Conservation (phyloP, 2,888 invertebrate species). For the Trilocha varians region DNA sequence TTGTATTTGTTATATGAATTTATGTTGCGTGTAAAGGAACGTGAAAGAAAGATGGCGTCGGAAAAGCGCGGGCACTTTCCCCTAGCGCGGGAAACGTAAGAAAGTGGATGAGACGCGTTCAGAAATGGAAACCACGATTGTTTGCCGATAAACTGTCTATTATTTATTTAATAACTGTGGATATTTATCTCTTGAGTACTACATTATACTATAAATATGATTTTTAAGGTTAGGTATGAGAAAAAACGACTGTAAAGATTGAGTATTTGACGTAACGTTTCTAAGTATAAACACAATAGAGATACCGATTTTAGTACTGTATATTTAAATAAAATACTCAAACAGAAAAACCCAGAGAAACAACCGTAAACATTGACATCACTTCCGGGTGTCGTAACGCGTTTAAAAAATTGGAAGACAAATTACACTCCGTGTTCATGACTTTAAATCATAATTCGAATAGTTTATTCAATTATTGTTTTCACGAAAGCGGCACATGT, state of each 20-base stretch:
- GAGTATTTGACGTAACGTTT: too few relatives aligned
- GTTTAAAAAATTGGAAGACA: not conserved
- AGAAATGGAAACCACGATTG: slow-evolving; percentile 60
- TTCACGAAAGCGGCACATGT: not conserved
- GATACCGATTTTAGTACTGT: too few relatives aligned
- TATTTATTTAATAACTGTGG: not conserved
- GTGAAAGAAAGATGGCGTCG: slow-evolving; percentile 58
- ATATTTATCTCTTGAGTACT: too few relatives aligned
- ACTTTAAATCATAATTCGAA: too few relatives aligned
- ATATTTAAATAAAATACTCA: not conserved
- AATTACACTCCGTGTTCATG: too few relatives aligned
- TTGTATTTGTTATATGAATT: too few relatives aligned
- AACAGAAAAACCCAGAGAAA: not conserved
- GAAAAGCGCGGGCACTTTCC: slow-evolving; percentile 70
- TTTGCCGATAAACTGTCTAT: not conserved
- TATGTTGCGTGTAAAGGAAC: slow-evolving; percentile 16
- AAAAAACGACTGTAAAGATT: too few relatives aligned
- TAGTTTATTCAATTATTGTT: not conserved
- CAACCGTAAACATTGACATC: not conserved
- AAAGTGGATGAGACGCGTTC: slow-evolving; percentile 51
- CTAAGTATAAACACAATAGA: too few relatives aligned
- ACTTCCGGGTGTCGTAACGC: not conserved
- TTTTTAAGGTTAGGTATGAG: too few relatives aligned
- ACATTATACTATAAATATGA: too few relatives aligned
- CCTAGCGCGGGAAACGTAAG: slow-evolving; percentile 68